Evolutionary conservation across 2,113 vertebrate species (phyloP).

Genomic region (Orthochromis malagaraziensis): DNA sequence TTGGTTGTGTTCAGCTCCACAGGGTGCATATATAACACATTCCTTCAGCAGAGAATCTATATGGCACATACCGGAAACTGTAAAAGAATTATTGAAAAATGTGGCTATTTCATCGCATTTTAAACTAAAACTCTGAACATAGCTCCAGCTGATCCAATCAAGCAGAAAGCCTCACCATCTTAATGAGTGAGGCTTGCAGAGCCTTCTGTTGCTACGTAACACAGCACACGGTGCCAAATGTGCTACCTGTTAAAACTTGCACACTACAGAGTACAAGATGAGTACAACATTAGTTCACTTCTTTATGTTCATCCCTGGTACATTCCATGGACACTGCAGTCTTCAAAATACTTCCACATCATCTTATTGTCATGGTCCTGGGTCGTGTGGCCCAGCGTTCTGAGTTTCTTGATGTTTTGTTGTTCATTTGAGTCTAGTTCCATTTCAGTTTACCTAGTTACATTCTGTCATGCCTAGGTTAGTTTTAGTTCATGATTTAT

Average conservation of each 20-base stretch:
- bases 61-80: background rate
- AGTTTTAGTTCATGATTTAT: background rate
- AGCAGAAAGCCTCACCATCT: background rate
- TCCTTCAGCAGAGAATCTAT: background rate
- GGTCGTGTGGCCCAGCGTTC: background rate
- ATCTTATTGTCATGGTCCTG: background rate
- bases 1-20: background rate
- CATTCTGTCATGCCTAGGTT: rapidly evolving
- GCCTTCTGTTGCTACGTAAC: background rate
- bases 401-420: background rate
- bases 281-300: background rate
- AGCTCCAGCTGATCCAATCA: background rate
- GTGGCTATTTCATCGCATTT: background rate
- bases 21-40: background rate
- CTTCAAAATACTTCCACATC: background rate
- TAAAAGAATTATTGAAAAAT: background rate
- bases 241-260: background rate
- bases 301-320: background rate
- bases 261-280: background rate
- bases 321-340: background rate
- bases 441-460: background rate
- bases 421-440: background rate
- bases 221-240: background rate
- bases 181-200: background rate
- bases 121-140: background rate